Percentiles rank a stretch among this genome's conserved stretches.
Conservation (phyloP, 2,113 vertebrate genomes). For the Lepus timidus region DNA sequence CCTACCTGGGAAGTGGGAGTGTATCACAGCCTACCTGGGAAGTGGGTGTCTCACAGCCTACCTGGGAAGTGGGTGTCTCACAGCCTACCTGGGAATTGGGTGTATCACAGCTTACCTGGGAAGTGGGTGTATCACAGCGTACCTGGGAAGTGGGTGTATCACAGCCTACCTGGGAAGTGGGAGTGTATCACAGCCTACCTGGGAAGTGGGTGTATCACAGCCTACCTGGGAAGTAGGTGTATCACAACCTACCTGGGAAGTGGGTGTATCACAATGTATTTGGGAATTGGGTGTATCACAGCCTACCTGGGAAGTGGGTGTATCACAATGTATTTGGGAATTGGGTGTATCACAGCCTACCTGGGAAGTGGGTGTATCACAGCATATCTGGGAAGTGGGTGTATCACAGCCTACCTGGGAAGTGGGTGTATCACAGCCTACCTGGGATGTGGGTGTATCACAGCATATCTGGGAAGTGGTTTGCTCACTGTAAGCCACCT, state of each 20-base stretch:
- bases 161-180: too few relatives aligned
- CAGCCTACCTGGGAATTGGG: not conserved
- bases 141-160: not conserved
- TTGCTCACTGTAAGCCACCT: not conserved
- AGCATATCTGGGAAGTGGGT: not conserved
- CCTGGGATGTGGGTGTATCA: not conserved
- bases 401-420: not conserved
- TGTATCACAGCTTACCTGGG: not conserved
- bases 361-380: not conserved
- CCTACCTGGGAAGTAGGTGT: not conserved
- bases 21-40: not conserved
- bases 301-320: not conserved
- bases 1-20: not conserved
- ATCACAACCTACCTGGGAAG: not conserved
- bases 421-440: not conserved
- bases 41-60: not conserved
- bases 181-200: not conserved
- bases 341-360: not conserved
- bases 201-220: too few relatives aligned
- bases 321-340: too few relatives aligned
- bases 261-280: too few relatives aligned
- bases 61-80: not conserved
- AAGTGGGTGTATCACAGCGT: not conserved
- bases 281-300: too few relatives aligned
- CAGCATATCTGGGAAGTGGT: not conserved